A percentile compares a stretch with the other conserved stretches of the same genome.
These are phyloP conservation scores for Synergus gifuensis DNA, from an alignment of 2,888 invertebrate species.

Conservation along the genomic window DNA sequence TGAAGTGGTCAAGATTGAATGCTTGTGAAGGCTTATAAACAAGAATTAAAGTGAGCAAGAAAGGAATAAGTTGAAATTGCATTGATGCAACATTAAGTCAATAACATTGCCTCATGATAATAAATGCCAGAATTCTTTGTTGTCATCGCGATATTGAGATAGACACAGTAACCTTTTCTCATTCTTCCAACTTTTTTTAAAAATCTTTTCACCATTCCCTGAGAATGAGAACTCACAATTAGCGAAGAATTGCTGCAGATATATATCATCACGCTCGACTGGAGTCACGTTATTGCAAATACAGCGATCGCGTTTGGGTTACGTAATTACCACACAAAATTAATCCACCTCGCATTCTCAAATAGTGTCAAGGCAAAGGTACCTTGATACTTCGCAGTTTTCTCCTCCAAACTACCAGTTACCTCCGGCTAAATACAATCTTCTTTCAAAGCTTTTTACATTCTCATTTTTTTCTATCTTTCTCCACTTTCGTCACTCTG, in stretches of 20 bases:
- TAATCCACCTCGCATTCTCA: slow-evolving; percentile 67
- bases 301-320: slow-evolving; percentile 59
- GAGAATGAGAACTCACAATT: not conserved
- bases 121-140: slow-evolving; percentile 22
- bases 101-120: not conserved
- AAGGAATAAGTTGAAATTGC: slow-evolving; percentile 14
- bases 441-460: not conserved
- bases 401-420: slow-evolving; percentile 27
- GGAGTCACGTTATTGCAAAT: slow-evolving; percentile 50
- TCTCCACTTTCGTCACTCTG: not conserved
- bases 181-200: not conserved
- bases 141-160: slow-evolving; percentile 8
- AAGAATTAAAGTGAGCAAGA: not conserved
- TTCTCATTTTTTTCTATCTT: too few species aligned
- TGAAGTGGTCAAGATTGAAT: too few species aligned
- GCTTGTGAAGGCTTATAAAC: not conserved
- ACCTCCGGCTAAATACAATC: slow-evolving; percentile 21
- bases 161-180: not conserved
- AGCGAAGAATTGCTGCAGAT: slow-evolving; percentile 44
- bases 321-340: slow-evolving; percentile 72
- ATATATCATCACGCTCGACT: slow-evolving; percentile 49
- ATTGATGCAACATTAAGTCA: not conserved
- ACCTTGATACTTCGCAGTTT: slow-evolving; percentile 50
- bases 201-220: not conserved
- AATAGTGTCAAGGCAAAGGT: slow-evolving; percentile 72